A percentile compares a stretch with the other conserved stretches of the same genome.
Evolutionary conservation across 2,113 vertebrate genomes (phyloP).

Genomic region (Urocitellus parryii): DNA sequence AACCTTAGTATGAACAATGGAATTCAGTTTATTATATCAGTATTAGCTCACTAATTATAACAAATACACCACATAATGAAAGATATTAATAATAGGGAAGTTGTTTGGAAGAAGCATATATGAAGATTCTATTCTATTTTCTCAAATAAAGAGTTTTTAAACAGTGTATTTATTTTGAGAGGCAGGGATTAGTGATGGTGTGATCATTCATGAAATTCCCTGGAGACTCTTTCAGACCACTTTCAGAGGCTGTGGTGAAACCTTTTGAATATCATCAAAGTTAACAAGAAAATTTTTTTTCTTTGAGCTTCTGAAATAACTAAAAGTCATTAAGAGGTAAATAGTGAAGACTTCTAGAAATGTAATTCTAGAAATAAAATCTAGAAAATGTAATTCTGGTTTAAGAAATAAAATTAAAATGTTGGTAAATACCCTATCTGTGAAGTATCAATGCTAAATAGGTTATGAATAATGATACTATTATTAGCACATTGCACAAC

Average conservation of each 20-base stretch:
- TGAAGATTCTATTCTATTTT: background rate
- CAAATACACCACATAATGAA: background rate
- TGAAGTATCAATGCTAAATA: background rate
- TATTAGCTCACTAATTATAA: background rate
- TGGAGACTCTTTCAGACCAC: background rate
- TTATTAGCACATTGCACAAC: background rate
- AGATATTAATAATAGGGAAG: background rate
- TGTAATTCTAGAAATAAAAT: background rate
- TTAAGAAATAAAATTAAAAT: conserved; percentile 6
- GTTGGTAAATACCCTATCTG: background rate
- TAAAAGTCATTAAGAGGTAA: background rate
- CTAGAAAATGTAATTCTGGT: background rate
- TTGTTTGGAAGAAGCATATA: too few species aligned
- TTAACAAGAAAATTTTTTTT: background rate
- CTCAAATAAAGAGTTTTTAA: background rate
- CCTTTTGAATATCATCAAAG: background rate
- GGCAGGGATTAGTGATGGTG: background rate
- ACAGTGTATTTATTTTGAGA: background rate
- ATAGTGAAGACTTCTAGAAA: background rate
- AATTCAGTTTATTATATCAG: background rate
- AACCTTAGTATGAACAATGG: background rate
- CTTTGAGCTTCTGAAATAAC: background rate
- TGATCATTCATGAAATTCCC: background rate
- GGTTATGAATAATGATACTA: background rate
- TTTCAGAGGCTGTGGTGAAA: background rate